Evolutionary conservation across 2,888 invertebrate species (phyloP).

Genomic region (Sarcophaga carnaria): DNA sequence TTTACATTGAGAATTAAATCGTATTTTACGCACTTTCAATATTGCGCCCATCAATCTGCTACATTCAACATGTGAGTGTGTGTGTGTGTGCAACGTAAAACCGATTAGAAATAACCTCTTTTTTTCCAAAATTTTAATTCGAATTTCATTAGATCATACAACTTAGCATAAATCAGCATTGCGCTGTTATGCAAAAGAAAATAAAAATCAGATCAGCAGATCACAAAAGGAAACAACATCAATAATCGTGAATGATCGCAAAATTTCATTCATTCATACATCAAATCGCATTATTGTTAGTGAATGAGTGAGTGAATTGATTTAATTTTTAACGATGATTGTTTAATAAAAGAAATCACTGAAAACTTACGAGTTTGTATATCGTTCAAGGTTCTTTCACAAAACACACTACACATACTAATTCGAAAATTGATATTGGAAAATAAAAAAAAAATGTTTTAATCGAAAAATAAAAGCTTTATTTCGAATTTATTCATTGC

Average conservation of each 20-base stretch:
- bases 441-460: neutral
- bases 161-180: conserved; percentile 14
- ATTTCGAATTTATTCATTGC: too few species aligned
- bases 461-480: too few species aligned
- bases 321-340: conserved; percentile 22
- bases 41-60: neutral
- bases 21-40: neutral
- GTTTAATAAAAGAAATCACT: conserved; percentile 12
- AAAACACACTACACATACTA: neutral
- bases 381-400: conserved; percentile 42
- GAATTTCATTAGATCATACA: conserved; percentile 53
- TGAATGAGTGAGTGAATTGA: conserved; percentile 37
- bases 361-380: conserved; percentile 31
- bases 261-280: conserved; percentile 56
- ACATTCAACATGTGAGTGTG: too few species aligned
- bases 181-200: neutral
- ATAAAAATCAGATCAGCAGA: conserved; percentile 27
- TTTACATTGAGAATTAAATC: neutral
- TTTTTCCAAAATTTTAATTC: conserved; percentile 20
- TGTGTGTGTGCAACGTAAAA: neutral
- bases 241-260: conserved; percentile 63
- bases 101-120: neutral
- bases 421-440: neutral
- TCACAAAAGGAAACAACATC: conserved; percentile 65
- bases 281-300: conserved; percentile 3